A percentile compares a stretch with the other conserved stretches of the same genome.
Conservation (phyloP, 2,113 vertebrate species). For the Salvelinus namaycush region DNA sequence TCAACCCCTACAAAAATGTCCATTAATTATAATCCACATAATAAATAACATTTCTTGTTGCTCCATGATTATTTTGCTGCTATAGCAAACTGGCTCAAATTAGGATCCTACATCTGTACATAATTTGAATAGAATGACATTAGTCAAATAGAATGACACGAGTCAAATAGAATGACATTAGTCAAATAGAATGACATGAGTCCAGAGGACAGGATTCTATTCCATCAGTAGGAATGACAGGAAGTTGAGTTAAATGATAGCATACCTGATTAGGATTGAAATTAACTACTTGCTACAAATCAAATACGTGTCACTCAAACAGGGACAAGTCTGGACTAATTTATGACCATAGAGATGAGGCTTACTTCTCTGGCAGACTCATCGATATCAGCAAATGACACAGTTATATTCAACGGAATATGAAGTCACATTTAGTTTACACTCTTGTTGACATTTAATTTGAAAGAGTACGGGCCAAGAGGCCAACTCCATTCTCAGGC, state of each 20-base stretch:
- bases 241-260: constrained; percentile 56
- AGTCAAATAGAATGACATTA: constrained; percentile 2
- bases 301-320: constrained; percentile 74
- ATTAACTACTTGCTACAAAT: constrained; percentile 73
- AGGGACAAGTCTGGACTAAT: constrained; percentile 63
- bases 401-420: constrained; percentile 73
- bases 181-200: constrained; percentile 51
- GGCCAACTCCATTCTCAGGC: constrained; percentile 60
- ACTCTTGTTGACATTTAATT: constrained; percentile 75
- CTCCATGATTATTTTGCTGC: too few species aligned
- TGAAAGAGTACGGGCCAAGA: constrained; percentile 53
- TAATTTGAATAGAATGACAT: too few species aligned
- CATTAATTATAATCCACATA: too few species aligned
- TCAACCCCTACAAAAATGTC: too few species aligned
- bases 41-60: too few species aligned
- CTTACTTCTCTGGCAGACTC: constrained; percentile 55
- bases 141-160: too few species aligned
- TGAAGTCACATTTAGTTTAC: constrained; percentile 74
- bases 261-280: constrained; percentile 66
- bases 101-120: too few species aligned
- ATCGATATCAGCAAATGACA: constrained; percentile 72
- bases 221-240: constrained; percentile 36
- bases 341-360: constrained; percentile 56
- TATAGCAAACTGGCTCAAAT: too few species aligned
- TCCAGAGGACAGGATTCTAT: background rate